Evolutionary conservation across 2,888 invertebrate genomes (phyloP), one percentile per base, ranked within the genome.

Genomic region (Chorisops tibialis): DNA sequence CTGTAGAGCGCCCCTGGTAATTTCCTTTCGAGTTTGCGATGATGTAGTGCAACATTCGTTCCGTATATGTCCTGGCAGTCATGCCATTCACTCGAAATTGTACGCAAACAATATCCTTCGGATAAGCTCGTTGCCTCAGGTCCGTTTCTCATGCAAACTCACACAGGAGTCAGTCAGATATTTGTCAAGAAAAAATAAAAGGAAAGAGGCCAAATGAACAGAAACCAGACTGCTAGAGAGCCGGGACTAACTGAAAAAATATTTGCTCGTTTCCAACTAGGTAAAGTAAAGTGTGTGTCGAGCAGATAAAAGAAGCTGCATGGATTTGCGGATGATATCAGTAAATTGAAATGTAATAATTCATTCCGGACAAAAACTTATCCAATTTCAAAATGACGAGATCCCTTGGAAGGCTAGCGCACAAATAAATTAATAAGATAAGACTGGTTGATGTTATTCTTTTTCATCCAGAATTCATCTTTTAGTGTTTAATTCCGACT

Each of bases 161-260:
- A 9, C 14, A 30, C 30, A 5, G 30, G 9, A 30, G 30, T 30
- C 30, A 30, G 30, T 30, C 30, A 54, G 54, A n/a, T 54, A 54
- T 54, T 43, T 54, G 43, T 43, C 54, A 43, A 54, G 54, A 16
- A 37, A 54, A 43, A 22, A 54, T 16, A 30, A 43, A 41, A 35
- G 35, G 30, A 54, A 54, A n/a, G 43, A 54, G 54, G 54, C 43
- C 54, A 54, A 54, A 41, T 54, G 54, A 39, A 16, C 54, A 54
- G 41, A 54, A 54, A 22, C 54, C 54, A 54, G 54, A 54, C 43
- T 41, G 2, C 54, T 24, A 54, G 5, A 30, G 30, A 30, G 30
- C 7, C 30, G 5, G 7, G 30, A 30, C 30, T 30, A 30, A 24
- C 43, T 54, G 39, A 5, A 18, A n/a, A 41, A 52, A 54, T 54